These are phyloP conservation scores for Nothocercus julius DNA, from an alignment of 2,113 vertebrate genomes.

Conservation along the genomic window DNA sequence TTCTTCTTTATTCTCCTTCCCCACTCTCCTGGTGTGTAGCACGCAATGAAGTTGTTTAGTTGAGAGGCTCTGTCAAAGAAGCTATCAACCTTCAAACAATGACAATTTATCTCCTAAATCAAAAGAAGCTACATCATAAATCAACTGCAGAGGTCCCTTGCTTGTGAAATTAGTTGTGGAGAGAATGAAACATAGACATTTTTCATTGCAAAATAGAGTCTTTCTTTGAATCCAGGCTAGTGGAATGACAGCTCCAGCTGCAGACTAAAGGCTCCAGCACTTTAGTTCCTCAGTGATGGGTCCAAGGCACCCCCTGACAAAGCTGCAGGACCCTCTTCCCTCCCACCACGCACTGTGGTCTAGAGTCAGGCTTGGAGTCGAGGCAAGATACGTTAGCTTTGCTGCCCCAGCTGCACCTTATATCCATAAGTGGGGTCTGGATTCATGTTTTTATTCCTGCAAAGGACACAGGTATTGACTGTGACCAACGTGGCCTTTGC, in stretches of 20 bases:
- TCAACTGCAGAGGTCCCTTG: not conserved
- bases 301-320: not conserved
- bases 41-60: not conserved
- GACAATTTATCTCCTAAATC: not conserved
- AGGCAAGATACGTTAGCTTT: not conserved
- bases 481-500: not conserved
- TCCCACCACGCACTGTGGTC: not conserved
- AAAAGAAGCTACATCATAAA: not conserved
- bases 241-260: not conserved
- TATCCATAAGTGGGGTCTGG: not conserved
- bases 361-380: not conserved
- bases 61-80: not conserved
- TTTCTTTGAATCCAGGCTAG: not conserved
- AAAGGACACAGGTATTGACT: not conserved
- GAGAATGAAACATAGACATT: not conserved
- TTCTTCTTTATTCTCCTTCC: not conserved
- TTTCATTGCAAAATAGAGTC: not conserved
- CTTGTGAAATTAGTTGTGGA: not conserved
- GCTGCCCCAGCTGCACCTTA: not conserved
- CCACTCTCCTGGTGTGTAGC: rapidly evolving
- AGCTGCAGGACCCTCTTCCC: not conserved
- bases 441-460: rapidly evolving
- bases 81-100: not conserved
- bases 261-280: not conserved
- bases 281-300: not conserved